Evolutionary conservation across 2,797 vertebrate species (phyloP), one percentile per base, ranked within the genome.

Genomic region (Tamandua tetradactyla): DNA sequence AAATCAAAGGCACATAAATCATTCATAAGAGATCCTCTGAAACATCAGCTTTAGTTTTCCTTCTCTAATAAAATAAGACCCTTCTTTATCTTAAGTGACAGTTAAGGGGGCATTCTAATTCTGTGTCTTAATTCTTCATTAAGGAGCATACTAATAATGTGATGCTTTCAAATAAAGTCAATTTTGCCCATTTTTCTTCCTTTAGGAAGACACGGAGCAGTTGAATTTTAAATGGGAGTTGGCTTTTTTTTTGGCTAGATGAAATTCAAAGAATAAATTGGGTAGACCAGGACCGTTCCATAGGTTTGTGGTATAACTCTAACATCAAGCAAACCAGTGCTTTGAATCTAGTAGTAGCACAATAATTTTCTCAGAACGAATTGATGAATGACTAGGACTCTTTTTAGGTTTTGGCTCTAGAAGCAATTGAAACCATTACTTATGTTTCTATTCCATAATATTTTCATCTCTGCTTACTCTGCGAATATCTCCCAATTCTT

Each of bases 11-110:
- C 1, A 0, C 81, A 64, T 94, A 44, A 64, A 95, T 96, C 68
- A 75, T 91, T 95, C 74, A 88, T 92, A 42, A 47, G 5, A 27
- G n/a, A 66, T 91, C 22, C n/a, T 93, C 27, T 32, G 52, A n/a
- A 79, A 52, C 44, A 81, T 78, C 55, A 49, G 44, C 89, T 88
- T 95, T 96, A 84, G 47, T 93, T 97, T 78, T 81, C 61, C 1
- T 1, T 94, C 55, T 93, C 44, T 75, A 91, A 86, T 55, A 95
- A 95, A 92, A 37, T 82, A 69, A 89, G 81, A 92, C 57, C 15
- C 9, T 69, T 90, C 40, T 93, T 88, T 78, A 92, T 97, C 94
- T 92, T 83, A 96, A 79, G 44, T 96, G 89, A 94, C 86, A 94
- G 32, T 74, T 89, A 47, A 83, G 86, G n/a, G 47, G 20, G 3